Conservation (phyloP, 2,797 vertebrate species). For the Lagodon rhomboides region DNA sequence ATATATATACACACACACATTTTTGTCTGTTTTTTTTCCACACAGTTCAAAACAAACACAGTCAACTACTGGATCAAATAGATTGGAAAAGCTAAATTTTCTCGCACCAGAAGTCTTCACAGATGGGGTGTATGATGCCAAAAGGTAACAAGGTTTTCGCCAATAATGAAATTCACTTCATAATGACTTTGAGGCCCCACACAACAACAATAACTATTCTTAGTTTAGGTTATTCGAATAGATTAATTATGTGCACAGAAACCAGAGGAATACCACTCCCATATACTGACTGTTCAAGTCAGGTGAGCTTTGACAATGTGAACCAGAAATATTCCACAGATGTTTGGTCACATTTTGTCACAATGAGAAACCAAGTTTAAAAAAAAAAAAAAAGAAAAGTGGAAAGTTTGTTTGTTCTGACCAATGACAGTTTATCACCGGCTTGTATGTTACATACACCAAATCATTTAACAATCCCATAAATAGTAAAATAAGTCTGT, state of each 20-base stretch:
- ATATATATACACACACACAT: not conserved
- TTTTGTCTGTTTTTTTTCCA: not conserved
- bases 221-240: not conserved
- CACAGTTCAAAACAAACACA: not conserved
- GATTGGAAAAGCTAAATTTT: not conserved
- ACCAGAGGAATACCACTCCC: too few relatives aligned
- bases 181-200: not conserved
- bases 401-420: too few relatives aligned
- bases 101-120: slow-evolving; percentile 33
- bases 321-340: too few relatives aligned
- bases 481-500: too few relatives aligned
- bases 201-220: not conserved
- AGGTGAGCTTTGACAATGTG: too few relatives aligned
- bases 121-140: not conserved
- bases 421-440: not conserved
- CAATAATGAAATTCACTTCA: not conserved
- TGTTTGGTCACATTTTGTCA: too few relatives aligned
- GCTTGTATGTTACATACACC: too few relatives aligned
- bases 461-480: too few relatives aligned
- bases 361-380: too few relatives aligned
- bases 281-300: too few relatives aligned
- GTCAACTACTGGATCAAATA: not conserved
- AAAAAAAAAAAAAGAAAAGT: too few relatives aligned
- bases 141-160: slow-evolving; percentile 19
- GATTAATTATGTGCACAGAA: too few relatives aligned